Conservation (phyloP, 1,140 invertebrate genomes). For the Kradibia gibbosae region DNA sequence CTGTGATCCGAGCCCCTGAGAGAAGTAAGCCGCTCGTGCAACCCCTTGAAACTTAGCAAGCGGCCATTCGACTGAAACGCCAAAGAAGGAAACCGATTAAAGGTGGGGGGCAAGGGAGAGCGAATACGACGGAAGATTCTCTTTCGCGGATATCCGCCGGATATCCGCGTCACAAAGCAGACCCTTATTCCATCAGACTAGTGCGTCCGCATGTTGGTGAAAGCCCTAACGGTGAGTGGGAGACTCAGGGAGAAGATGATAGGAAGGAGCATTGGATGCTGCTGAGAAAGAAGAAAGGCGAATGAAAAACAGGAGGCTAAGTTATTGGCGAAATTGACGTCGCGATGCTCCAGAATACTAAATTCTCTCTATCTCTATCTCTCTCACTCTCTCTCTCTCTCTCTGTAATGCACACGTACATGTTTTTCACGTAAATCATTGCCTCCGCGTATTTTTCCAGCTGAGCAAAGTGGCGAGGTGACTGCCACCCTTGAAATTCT, state of each 20-base stretch:
- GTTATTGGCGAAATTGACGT: no score
- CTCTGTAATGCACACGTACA: no score
- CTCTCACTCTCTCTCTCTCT: no score
- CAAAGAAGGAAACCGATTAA: background rate
- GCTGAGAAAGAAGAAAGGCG: background rate
- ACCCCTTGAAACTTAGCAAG: background rate
- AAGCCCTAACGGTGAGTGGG: background rate
- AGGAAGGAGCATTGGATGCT: background rate
- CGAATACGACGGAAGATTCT: conserved; percentile 8
- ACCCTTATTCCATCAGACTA: background rate
- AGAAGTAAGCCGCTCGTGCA: background rate
- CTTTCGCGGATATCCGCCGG: conserved; percentile 56
- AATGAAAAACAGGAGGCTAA: background rate
- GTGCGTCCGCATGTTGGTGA: background rate
- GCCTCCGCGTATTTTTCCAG: no score
- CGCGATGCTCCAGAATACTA: no score
- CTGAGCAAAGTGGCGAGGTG: no score
- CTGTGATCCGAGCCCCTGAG: background rate
- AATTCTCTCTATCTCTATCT: no score
- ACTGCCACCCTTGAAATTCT: no score
- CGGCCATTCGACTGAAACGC: background rate
- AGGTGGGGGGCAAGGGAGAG: background rate
- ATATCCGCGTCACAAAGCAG: conserved; percentile 49
- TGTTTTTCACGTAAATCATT: no score
- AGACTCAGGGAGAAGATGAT: background rate